Percentiles rank a stretch among this genome's conserved stretches.
phyloP scores from a whole-genome alignment of 2,797 vertebrate genomes.

The Kryptopterus vitreolus region DNA sequence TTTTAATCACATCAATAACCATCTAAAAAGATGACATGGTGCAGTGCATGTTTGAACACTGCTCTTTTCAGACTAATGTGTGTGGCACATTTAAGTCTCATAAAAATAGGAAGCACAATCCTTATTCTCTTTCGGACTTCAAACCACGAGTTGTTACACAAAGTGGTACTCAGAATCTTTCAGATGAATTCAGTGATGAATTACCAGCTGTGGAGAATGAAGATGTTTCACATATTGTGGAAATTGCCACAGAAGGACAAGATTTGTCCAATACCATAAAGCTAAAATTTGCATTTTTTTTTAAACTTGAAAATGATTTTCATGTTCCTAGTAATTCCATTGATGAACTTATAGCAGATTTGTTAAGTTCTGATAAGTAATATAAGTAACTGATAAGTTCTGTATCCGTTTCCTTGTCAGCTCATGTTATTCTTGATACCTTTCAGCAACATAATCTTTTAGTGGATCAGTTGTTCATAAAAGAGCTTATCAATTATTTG shows the following conservation, averaged over 20 bases:
- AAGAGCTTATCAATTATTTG: not conserved
- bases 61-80: slow-evolving; percentile 11
- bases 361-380: too few relatives aligned
- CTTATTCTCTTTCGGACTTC: not conserved
- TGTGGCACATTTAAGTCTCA: not conserved
- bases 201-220: not conserved
- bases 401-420: not conserved
- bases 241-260: not conserved
- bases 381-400: slow-evolving; percentile 14
- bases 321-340: slow-evolving; percentile 6
- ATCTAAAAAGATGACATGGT: too few relatives aligned
- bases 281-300: slow-evolving; percentile 19
- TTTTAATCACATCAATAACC: too few relatives aligned
- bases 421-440: not conserved
- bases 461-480: not conserved
- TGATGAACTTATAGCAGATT: slow-evolving; percentile 11
- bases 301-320: slow-evolving; percentile 26
- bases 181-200: not conserved
- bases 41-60: not conserved
- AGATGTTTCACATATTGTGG: not conserved
- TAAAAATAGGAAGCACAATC: not conserved
- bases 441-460: not conserved
- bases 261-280: not conserved
- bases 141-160: not conserved
- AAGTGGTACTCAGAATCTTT: not conserved